Percentiles rank a stretch among this genome's conserved stretches.
Evolutionary conservation across 2,888 invertebrate genomes (phyloP).

Genomic region (Netelia fuscicornis): DNA sequence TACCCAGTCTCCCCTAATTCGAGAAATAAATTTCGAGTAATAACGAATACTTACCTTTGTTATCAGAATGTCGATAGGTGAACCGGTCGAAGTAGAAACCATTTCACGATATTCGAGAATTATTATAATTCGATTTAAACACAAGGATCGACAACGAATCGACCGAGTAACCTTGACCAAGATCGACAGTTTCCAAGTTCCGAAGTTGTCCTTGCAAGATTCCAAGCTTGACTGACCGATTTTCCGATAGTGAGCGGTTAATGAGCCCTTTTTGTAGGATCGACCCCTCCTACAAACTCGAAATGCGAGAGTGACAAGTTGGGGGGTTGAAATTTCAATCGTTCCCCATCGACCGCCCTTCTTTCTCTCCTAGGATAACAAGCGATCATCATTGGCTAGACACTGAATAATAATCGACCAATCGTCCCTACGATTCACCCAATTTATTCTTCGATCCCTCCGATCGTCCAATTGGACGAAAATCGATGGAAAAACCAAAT

Average conservation of each 20-base stretch:
- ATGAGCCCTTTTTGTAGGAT: neutral
- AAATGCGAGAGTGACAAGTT: neutral
- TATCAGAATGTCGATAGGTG: constrained; percentile 47
- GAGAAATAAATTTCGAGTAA: neutral
- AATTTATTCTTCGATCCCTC: too few species aligned
- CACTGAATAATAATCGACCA: neutral
- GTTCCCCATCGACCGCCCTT: neutral
- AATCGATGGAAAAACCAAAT: too few species aligned
- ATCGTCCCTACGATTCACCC: too few species aligned
- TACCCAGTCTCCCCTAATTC: too few species aligned
- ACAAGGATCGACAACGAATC: neutral
- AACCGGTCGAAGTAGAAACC: constrained; percentile 32
- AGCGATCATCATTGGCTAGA: neutral
- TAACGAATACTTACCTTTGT: constrained; percentile 28
- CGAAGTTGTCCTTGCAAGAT: neutral
- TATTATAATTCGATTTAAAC: neutral
- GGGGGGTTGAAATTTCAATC: neutral
- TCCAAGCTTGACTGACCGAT: constrained; percentile 13
- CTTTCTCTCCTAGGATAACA: neutral
- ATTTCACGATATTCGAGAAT: constrained; percentile 10
- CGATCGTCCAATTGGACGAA: too few species aligned
- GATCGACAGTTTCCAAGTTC: neutral
- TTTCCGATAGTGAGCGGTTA: neutral
- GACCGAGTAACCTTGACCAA: neutral
- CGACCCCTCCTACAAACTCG: constrained; percentile 8